Percentiles rank a stretch among this genome's conserved stretches.
Evolutionary conservation across 2,797 vertebrate genomes (phyloP).

Genomic region (Coregonus sp.): DNA sequence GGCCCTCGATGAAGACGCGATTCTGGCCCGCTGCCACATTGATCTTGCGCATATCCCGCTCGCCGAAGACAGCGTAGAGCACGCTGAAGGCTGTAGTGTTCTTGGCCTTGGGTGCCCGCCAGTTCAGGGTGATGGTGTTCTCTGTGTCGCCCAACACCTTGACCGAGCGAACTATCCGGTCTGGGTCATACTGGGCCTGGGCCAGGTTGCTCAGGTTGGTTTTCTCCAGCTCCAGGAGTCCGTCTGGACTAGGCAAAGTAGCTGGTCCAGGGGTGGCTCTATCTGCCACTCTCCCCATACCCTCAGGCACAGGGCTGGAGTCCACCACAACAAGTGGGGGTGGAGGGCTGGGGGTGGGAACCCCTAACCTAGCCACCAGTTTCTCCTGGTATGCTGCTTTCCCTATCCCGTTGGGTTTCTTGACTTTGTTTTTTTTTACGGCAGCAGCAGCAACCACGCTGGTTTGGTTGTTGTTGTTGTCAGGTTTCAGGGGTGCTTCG

Average conservation of each 20-base stretch:
- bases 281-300: slow-evolving; percentile 61
- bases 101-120: slow-evolving; percentile 87
- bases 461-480: slow-evolving; percentile 69
- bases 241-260: slow-evolving; percentile 56
- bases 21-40: slow-evolving; percentile 86
- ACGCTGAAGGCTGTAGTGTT: slow-evolving; percentile 88
- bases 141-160: slow-evolving; percentile 93
- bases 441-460: slow-evolving; percentile 34
- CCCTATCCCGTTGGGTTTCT: slow-evolving; percentile 69
- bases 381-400: slow-evolving; percentile 88
- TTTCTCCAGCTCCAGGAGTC: slow-evolving; percentile 73
- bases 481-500: slow-evolving; percentile 73
- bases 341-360: slow-evolving; percentile 66
- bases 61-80: slow-evolving; percentile 90
- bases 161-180: slow-evolving; percentile 84
- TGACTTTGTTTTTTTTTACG: slow-evolving; percentile 70
- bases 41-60: slow-evolving; percentile 88
- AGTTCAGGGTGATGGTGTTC: slow-evolving; percentile 89
- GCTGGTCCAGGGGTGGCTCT: slow-evolving; percentile 51
- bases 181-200: slow-evolving; percentile 78
- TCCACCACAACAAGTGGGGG: slow-evolving; percentile 38
- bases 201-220: slow-evolving; percentile 80
- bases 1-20: slow-evolving; percentile 83
- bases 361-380: slow-evolving; percentile 80
- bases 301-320: slow-evolving; percentile 53